phyloP scores from a whole-genome alignment of 2,888 invertebrate genomes.

The Beris morrisii region DNA sequence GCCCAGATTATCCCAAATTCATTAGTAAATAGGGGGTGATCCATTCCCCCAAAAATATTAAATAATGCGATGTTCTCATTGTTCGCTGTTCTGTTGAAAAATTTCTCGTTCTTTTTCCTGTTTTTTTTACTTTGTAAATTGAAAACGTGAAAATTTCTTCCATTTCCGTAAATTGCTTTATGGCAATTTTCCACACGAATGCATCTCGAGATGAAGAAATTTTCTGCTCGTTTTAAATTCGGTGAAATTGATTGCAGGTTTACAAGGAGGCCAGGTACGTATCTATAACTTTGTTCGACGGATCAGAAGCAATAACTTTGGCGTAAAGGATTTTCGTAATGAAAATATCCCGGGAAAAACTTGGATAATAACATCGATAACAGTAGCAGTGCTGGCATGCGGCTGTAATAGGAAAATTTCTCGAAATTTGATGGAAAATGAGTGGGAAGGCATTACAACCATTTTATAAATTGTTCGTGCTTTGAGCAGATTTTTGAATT shows the following conservation, averaged over 20 bases:
- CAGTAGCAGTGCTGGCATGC: too few species aligned
- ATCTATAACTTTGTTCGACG: not conserved
- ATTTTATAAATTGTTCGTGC: too few species aligned
- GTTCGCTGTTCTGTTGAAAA: not conserved
- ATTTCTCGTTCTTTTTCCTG: not conserved
- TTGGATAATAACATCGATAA: too few species aligned
- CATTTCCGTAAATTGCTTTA: conserved; percentile 13
- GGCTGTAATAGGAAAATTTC: too few species aligned
- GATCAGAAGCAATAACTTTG: too few species aligned
- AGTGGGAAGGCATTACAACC: too few species aligned
- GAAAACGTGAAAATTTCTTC: conserved; percentile 27
- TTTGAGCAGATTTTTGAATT: too few species aligned
- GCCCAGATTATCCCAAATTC: conserved; percentile 22
- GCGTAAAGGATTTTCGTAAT: too few species aligned
- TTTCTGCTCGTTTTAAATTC: not conserved
- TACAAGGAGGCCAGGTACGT: not conserved
- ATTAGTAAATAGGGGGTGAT: conserved; percentile 19
- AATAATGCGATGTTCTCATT: too few species aligned
- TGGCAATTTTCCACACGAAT: conserved; percentile 18
- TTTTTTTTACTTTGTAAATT: conserved; percentile 4
- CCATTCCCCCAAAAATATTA: not conserved
- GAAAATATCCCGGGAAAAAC: too few species aligned
- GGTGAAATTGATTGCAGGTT: conserved; percentile 21
- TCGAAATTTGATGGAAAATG: too few species aligned
- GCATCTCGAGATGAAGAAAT: conserved; percentile 9